These are phyloP conservation scores for Orgyia antiqua DNA, from an alignment of 2,888 invertebrate genomes.

Conservation along the genomic window DNA sequence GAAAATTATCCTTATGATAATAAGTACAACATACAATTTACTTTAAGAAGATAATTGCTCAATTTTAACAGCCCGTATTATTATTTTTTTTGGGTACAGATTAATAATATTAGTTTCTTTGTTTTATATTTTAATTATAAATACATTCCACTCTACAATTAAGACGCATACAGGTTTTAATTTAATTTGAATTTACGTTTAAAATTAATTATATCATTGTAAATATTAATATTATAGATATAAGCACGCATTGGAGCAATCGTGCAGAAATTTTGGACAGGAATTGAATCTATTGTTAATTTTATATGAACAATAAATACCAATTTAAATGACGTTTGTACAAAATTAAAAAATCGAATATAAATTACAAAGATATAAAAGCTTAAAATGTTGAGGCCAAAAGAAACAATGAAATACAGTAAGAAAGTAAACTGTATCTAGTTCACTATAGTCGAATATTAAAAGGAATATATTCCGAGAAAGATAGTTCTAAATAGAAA, in stretches of 20 bases:
- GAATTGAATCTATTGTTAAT: slow-evolving; percentile 50
- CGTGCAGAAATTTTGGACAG: slow-evolving; percentile 47
- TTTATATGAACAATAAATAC: slow-evolving; percentile 27
- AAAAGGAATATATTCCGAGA: no score
- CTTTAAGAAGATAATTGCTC: slow-evolving; percentile 68
- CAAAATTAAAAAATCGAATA: slow-evolving; percentile 42
- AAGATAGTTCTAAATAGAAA: no score
- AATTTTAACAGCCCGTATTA: slow-evolving; percentile 51
- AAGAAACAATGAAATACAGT: not conserved
- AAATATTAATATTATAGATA: slow-evolving; percentile 15
- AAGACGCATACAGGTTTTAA: no score
- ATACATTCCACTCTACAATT: no score
- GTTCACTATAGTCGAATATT: no score
- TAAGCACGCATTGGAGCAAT: slow-evolving; percentile 23
- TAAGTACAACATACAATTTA: slow-evolving; percentile 64
- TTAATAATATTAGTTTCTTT: no score
- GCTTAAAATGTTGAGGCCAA: slow-evolving; percentile 12
- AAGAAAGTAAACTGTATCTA: no score
- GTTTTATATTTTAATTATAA: no score
- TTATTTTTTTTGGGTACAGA: no score
- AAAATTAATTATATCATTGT: not conserved
- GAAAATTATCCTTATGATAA: slow-evolving; percentile 55
- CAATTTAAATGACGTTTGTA: slow-evolving; percentile 37
- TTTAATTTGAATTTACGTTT: not conserved
- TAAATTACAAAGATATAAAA: slow-evolving; percentile 28